Conservation (phyloP, 2,113 vertebrate species). For the Dromaius novaehollandiae region DNA sequence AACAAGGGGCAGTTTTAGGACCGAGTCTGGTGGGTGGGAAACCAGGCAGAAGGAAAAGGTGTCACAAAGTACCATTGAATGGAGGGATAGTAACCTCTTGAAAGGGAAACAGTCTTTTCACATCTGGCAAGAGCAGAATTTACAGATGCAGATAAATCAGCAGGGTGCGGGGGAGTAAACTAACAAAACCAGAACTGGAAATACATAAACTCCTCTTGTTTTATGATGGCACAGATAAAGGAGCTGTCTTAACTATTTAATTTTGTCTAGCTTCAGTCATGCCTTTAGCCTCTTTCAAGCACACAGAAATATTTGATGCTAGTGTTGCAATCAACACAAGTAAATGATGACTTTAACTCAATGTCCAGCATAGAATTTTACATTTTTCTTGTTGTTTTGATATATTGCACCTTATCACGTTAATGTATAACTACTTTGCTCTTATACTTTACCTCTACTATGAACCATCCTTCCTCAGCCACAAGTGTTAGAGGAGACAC, state of each 20-base stretch:
- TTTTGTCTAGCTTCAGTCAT: background rate
- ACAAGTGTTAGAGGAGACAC: constrained; percentile 90
- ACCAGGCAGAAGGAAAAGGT: background rate
- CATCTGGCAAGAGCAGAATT: background rate
- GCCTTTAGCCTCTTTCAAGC: background rate
- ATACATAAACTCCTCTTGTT: background rate
- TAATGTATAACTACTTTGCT: background rate
- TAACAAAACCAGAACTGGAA: background rate
- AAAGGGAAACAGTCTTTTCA: background rate
- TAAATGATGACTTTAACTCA: background rate
- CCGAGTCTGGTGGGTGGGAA: background rate
- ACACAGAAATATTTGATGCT: background rate
- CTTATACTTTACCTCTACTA: constrained; percentile 82
- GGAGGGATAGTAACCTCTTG: background rate
- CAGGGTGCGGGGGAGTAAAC: background rate
- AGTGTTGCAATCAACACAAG: background rate
- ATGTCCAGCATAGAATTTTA: background rate
- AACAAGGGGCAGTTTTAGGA: background rate
- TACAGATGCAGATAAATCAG: background rate
- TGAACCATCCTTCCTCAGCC: constrained; percentile 93
- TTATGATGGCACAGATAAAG: background rate
- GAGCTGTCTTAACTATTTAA: background rate
- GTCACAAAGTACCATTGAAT: background rate
- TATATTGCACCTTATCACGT: background rate
- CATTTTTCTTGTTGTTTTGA: background rate